These are phyloP conservation scores for Chelonia mydas DNA, from an alignment of 2,797 vertebrate genomes.

Conservation along the genomic window DNA sequence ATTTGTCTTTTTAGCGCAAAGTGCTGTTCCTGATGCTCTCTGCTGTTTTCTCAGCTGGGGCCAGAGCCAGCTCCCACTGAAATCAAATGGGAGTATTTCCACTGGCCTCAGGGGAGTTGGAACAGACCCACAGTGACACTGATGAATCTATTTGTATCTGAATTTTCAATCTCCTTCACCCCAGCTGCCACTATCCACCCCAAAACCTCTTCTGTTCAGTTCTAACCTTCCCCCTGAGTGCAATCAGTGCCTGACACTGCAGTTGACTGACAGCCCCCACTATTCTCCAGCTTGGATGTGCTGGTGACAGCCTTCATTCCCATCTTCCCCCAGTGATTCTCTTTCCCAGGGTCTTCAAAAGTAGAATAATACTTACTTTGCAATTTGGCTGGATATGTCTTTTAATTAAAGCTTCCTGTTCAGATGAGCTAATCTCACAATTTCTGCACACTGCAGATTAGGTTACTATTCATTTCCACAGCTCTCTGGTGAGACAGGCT, in stretches of 20 bases:
- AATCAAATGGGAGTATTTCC: not conserved
- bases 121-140: rapidly evolving
- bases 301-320: not conserved
- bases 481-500: conserved; percentile 16
- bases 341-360: conserved; percentile 47
- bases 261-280: not conserved
- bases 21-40: not conserved
- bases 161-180: not conserved
- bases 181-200: not conserved
- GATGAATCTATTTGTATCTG: not conserved
- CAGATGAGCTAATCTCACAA: conserved; percentile 35
- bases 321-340: not conserved
- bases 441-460: conserved; percentile 29
- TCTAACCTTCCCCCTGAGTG: not conserved
- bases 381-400: conserved; percentile 32
- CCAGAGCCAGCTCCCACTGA: not conserved
- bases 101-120: not conserved
- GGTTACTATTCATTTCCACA: conserved; percentile 20
- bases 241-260: not conserved
- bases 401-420: conserved; percentile 60
- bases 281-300: not conserved
- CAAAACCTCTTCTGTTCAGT: not conserved
- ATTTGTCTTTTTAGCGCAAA: not conserved
- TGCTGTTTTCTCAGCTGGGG: not conserved
- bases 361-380: conserved; percentile 17